Evolutionary conservation across 2,888 invertebrate species (phyloP).

Genomic region (Cosmorhoe ocellata): DNA sequence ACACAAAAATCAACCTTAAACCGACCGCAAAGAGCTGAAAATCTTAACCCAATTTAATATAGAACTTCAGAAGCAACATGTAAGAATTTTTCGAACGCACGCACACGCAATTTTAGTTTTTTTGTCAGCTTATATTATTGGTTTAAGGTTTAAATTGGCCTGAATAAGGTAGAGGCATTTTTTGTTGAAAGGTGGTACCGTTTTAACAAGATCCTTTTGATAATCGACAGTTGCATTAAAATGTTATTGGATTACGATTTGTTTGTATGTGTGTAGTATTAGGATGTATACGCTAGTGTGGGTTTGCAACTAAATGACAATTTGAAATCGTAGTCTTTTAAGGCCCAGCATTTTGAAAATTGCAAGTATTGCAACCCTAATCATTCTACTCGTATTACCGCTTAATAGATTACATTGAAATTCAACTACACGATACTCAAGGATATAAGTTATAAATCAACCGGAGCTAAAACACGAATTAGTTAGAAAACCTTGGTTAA

Average conservation of each 20-base stretch:
- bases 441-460: too few relatives aligned
- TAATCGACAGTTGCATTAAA: conserved; percentile 36
- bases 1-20: conserved; percentile 25
- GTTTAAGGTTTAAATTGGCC: conserved; percentile 35
- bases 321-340: too few relatives aligned
- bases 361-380: too few relatives aligned
- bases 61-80: conserved; percentile 39
- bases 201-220: conserved; percentile 43
- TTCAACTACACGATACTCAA: too few relatives aligned
- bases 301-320: too few relatives aligned
- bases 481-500: too few relatives aligned
- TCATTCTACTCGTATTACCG: too few relatives aligned
- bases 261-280: not conserved
- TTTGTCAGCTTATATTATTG: conserved; percentile 31
- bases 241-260: conserved; percentile 34
- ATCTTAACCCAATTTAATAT: conserved; percentile 7
- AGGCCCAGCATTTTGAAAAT: too few relatives aligned
- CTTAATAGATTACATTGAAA: too few relatives aligned
- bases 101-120: conserved; percentile 46
- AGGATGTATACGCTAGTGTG: too few relatives aligned
- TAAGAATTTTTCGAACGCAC: conserved; percentile 48
- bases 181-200: conserved; percentile 44
- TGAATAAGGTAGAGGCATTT: conserved; percentile 26
- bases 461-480: too few relatives aligned
- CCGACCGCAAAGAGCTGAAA: accelerated